Conservation (phyloP, 2,797 vertebrate species). For the Hafferia zeledoni region DNA sequence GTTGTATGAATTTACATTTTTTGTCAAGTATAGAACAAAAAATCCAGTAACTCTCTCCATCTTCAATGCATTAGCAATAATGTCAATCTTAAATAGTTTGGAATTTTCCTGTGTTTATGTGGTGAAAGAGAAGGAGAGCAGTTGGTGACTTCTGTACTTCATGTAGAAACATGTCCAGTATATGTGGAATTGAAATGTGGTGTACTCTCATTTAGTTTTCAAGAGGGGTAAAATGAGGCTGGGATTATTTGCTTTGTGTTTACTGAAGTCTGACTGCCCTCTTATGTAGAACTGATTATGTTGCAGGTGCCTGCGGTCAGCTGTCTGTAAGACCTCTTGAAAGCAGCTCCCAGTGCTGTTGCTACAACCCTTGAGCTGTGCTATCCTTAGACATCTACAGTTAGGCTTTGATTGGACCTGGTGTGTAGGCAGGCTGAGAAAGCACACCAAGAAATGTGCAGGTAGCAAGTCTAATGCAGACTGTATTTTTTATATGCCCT, state of each 20-base stretch:
- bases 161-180: neutral
- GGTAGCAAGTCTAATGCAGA: neutral
- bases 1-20: neutral
- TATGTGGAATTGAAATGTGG: neutral
- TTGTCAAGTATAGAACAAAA: neutral
- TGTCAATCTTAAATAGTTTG: neutral
- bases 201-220: neutral
- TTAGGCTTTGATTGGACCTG: neutral
- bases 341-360: neutral
- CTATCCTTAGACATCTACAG: neutral
- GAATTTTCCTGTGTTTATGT: neutral
- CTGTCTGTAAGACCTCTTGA: neutral
- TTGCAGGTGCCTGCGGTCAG: neutral
- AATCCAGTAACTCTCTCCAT: neutral
- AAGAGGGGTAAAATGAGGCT: neutral
- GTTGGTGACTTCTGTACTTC: neutral
- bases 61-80: neutral
- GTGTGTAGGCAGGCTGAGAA: neutral
- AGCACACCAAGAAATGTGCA: neutral
- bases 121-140: neutral
- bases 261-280: slow-evolving; percentile 44
- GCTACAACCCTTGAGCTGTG: neutral
- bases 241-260: neutral
- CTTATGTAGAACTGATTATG: neutral
- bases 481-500: neutral